Conservation (phyloP, 2,113 vertebrate genomes). For the Lagenorhynchus albirostris region DNA sequence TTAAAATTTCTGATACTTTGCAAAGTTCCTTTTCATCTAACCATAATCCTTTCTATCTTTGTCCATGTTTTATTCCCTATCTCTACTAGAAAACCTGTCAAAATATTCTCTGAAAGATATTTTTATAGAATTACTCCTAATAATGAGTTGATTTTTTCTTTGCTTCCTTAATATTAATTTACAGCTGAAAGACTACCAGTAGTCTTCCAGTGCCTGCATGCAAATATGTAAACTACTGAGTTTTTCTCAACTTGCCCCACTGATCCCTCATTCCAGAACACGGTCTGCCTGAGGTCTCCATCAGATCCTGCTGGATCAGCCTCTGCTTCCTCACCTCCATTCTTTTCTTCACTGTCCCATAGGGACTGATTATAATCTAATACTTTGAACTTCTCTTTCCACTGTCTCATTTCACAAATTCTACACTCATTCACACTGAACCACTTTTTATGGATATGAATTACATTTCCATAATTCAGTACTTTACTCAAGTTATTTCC, state of each 20-base stretch:
- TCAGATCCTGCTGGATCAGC: background rate
- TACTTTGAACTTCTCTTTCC: background rate
- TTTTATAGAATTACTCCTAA: background rate
- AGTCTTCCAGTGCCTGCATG: background rate
- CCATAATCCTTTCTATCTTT: background rate
- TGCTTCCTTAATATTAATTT: background rate
- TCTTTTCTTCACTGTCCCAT: background rate
- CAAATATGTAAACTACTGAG: background rate
- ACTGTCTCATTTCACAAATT: background rate
- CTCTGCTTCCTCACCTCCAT: background rate
- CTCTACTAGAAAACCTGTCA: background rate
- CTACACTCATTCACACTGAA: background rate
- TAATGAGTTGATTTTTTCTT: background rate
- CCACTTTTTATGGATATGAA: background rate
- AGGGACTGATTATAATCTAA: background rate
- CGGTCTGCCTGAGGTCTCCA: background rate
- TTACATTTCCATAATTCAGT: background rate
- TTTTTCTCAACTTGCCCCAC: background rate
- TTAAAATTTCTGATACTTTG: constrained; percentile 16
- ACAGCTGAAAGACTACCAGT: too few relatives aligned
- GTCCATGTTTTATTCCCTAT: background rate
- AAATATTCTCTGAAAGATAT: background rate
- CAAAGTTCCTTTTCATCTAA: background rate
- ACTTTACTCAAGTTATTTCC: background rate
- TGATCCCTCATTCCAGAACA: background rate